Evolutionary conservation across 2,888 invertebrate genomes (phyloP).

Genomic region (Biston betularia): DNA sequence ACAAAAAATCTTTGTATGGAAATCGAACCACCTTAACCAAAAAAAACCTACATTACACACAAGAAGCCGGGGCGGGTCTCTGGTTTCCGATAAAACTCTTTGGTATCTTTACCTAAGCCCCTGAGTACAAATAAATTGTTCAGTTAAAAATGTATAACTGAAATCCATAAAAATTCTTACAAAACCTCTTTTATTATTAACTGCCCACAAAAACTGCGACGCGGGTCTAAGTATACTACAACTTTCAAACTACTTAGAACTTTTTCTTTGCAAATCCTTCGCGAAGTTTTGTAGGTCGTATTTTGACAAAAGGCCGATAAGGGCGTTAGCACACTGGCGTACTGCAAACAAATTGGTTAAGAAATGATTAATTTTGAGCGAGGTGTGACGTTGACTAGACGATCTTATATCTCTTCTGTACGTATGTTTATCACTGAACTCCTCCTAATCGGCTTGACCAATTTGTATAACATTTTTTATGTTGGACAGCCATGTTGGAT

Average conservation of each 20-base stretch:
- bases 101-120: no score
- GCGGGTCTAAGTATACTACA: constrained; percentile 27
- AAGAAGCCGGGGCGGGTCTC: no score
- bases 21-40: no score
- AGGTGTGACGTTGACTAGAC: no score
- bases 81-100: neutral
- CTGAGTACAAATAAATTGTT: neutral
- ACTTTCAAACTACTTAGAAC: constrained; percentile 32
- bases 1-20: no score
- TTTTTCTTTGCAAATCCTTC: constrained; percentile 33
- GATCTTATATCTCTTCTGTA: no score
- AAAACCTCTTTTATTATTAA: constrained; percentile 28
- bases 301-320: constrained; percentile 30
- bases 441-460: no score
- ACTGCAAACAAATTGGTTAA: neutral
- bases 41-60: no score
- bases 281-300: constrained; percentile 28
- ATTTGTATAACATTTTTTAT: no score
- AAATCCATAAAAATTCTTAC: constrained; percentile 7
- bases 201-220: constrained; percentile 22
- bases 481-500: no score
- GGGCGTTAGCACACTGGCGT: constrained; percentile 8
- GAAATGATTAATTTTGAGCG: neutral
- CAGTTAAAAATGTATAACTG: neutral
- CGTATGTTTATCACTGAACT: no score